Conservation (phyloP, 2,888 invertebrate genomes). For the Hypomecis atomaria region DNA sequence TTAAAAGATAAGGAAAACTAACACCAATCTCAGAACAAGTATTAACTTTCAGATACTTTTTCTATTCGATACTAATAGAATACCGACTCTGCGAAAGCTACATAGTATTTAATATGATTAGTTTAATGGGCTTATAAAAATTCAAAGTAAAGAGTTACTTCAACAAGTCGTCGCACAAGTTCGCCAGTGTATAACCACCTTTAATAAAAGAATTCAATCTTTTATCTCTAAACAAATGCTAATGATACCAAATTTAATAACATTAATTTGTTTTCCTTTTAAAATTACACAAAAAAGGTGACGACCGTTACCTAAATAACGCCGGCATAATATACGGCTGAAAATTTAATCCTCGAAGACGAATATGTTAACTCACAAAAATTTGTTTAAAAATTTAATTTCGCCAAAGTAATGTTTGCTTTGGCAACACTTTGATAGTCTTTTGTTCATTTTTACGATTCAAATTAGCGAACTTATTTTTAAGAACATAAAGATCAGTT, state of each 20-base stretch:
- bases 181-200: not conserved
- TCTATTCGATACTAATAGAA: no score
- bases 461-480: conserved; percentile 4
- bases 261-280: conserved; percentile 27
- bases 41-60: no score
- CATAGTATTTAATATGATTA: no score
- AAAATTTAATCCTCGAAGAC: conserved; percentile 9
- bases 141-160: no score
- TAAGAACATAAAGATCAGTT: conserved; percentile 1
- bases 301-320: conserved; percentile 24
- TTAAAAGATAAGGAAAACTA: no score
- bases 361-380: conserved; percentile 7
- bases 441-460: not conserved
- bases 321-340: not conserved
- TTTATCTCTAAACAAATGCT: conserved; percentile 31
- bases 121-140: no score
- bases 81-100: no score
- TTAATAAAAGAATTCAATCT: conserved; percentile 17
- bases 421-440: not conserved
- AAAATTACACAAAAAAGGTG: conserved; percentile 17
- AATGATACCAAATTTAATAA: conserved; percentile 17
- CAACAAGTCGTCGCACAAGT: not conserved
- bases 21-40: no score
- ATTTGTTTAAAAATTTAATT: conserved; percentile 14
- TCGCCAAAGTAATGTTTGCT: not conserved